Conservation (phyloP, 2,797 vertebrate species). For the Falco naumanni region DNA sequence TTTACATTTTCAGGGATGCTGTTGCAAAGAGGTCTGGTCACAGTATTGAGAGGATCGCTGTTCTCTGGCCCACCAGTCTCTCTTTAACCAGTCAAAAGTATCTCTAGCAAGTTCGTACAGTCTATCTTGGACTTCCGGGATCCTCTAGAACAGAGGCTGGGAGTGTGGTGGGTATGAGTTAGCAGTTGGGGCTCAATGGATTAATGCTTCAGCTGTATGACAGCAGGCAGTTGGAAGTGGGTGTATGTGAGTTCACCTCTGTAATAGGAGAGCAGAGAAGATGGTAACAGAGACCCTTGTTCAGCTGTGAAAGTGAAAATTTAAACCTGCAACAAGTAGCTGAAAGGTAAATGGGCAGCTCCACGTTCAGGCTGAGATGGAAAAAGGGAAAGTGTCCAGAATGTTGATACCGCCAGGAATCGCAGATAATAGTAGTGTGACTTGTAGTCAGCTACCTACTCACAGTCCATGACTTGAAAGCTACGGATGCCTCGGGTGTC, state of each 20-base stretch:
- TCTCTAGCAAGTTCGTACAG: background rate
- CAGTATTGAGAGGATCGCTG: background rate
- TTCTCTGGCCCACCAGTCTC: background rate
- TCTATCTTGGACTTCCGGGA: background rate
- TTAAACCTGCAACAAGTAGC: background rate
- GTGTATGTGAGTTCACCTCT: background rate
- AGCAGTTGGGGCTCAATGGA: background rate
- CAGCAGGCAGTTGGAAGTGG: background rate
- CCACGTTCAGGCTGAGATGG: background rate
- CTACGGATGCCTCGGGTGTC: rapidly evolving
- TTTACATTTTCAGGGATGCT: background rate
- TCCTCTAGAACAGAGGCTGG: background rate
- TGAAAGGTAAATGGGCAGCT: background rate
- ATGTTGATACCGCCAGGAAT: too few species aligned
- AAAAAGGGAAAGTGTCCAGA: background rate
- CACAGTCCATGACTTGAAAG: background rate
- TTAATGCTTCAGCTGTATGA: background rate
- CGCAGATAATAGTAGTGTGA: background rate
- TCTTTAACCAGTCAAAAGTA: slow-evolving; percentile 6
- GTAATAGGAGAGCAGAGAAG: background rate
- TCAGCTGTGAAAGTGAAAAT: background rate
- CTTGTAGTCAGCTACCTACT: background rate
- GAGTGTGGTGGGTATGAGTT: background rate
- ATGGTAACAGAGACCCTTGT: background rate
- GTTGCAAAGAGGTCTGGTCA: slow-evolving; percentile 15